A percentile compares a stretch with the other conserved stretches of the same genome.
These are phyloP conservation scores for Sylvilagus bachmani DNA, from an alignment of 2,113 vertebrate genomes.

Conservation along the genomic window DNA sequence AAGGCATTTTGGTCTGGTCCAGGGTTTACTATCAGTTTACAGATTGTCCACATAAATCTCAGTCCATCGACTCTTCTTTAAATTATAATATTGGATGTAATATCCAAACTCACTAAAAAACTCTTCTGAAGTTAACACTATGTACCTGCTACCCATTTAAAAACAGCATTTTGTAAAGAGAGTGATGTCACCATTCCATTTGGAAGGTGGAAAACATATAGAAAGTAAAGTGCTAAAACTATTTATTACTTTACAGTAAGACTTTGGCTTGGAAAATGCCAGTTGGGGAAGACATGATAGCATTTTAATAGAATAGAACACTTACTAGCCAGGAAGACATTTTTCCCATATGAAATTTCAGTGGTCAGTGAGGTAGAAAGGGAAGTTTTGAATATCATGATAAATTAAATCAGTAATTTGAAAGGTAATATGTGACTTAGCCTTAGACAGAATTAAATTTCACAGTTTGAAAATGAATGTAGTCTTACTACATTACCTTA, in stretches of 20 bases:
- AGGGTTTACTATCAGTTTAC: not conserved
- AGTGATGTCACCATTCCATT: not conserved
- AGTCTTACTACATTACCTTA: not conserved
- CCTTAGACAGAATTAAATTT: not conserved
- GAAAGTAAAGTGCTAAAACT: not conserved
- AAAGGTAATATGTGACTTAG: not conserved
- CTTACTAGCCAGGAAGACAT: not conserved
- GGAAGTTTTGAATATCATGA: not conserved
- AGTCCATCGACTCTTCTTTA: accelerated
- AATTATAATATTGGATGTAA: not conserved
- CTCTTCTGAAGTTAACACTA: not conserved
- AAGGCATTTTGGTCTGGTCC: not conserved
- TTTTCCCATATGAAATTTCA: not conserved
- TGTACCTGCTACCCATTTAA: too few relatives aligned
- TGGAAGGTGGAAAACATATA: not conserved
- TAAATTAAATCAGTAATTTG: not conserved
- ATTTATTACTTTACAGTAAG: not conserved
- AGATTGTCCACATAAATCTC: not conserved
- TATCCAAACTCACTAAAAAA: not conserved
- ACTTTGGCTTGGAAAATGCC: not conserved
- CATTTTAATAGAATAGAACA: not conserved
- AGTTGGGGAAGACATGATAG: not conserved
- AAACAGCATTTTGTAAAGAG: not conserved
- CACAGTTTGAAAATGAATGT: not conserved
- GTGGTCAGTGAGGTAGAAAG: not conserved